Evolutionary conservation across 2,113 vertebrate species (phyloP).

Genomic region (Corythornis vintsioides): DNA sequence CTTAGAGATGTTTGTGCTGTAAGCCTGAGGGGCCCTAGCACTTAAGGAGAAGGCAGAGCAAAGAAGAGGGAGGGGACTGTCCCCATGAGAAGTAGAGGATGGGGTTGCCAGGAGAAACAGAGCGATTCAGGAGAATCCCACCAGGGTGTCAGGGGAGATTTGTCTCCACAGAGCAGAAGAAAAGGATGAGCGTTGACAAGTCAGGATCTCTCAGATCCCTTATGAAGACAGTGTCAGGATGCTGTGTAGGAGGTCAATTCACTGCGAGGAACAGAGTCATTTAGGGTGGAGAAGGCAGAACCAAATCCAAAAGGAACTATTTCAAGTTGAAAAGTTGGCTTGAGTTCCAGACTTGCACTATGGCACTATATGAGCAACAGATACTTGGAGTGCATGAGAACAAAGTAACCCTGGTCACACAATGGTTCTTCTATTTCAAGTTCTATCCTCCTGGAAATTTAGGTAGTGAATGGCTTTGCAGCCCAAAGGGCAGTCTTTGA

Average conservation of each 20-base stretch:
- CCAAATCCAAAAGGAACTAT: not conserved
- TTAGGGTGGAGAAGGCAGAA: not conserved
- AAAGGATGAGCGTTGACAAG: not conserved
- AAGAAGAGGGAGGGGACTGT: not conserved
- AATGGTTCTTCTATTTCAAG: not conserved
- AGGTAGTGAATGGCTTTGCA: not conserved
- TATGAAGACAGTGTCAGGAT: not conserved
- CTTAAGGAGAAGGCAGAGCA: not conserved
- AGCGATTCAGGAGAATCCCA: not conserved
- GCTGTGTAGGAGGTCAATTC: not conserved
- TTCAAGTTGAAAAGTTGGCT: not conserved
- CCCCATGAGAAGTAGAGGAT: not conserved
- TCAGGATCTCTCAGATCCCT: not conserved
- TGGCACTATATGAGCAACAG: not conserved
- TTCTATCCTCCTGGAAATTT: not conserved
- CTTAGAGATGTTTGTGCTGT: not conserved
- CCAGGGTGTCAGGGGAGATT: not conserved
- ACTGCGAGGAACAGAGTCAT: not conserved
- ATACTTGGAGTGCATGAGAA: not conserved
- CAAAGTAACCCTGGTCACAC: not conserved
- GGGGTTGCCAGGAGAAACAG: not conserved
- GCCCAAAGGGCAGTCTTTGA: not conserved
- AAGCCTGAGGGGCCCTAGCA: not conserved
- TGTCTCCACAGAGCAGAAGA: not conserved
- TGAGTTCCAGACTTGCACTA: not conserved